Conservation (phyloP, 1,140 invertebrate species). For the Penaeus indicus region DNA sequence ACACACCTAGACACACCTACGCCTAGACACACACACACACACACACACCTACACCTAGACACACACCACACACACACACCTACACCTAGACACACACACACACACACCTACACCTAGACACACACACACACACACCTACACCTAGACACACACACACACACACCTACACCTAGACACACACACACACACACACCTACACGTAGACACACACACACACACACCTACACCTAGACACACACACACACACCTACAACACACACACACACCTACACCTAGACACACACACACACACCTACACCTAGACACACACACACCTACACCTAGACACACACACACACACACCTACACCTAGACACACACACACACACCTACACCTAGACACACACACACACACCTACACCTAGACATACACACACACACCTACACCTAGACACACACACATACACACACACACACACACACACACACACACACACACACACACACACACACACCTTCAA, state of each 20-base stretch:
- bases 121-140: background rate
- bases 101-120: background rate
- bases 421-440: background rate
- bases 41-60: conserved; percentile 26
- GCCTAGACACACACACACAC: background rate
- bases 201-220: no score
- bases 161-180: background rate
- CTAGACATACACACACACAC: background rate
- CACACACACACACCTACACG: background rate
- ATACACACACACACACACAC: background rate
- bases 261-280: conserved; percentile 17
- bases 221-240: background rate
- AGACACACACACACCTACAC: background rate
- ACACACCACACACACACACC: conserved; percentile 7
- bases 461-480: conserved; percentile 33
- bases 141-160: background rate
- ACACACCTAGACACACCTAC: background rate
- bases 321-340: background rate
- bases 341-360: background rate
- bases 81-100: background rate
- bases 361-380: background rate
- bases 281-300: background rate
- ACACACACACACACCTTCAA: conserved; percentile 16
- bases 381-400: background rate
- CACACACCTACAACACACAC: conserved; percentile 21